Base-by-base conservation (phyloP, 1,140 invertebrate genomes). In the Ectropis grisescens region DNA sequence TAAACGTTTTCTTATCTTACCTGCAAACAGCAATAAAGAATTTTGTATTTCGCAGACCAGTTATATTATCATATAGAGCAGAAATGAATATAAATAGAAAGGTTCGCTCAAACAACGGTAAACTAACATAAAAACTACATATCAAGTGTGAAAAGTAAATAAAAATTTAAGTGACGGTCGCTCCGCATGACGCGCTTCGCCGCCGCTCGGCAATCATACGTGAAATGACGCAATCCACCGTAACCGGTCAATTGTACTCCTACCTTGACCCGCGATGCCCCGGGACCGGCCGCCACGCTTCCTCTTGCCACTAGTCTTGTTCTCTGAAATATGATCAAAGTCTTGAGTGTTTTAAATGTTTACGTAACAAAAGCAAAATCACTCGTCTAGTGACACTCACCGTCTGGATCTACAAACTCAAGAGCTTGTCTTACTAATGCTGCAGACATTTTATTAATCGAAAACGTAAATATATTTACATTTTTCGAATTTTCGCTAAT, bases 361-460 rank as follows among this genome's bases (percentile, higher is more conserved):
- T 4, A 22, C 19, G 19, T 22, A 22, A 22, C 9, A 22, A 5
- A 22, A 22, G 4, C 9, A 22, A 22, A 22, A 22, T 22, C 4
- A 22, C 9, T 3, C 10, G 16, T 26, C n/a, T 4, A n/a, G 10
- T 7, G 6, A n/a, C 4, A 10, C 35, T 33, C 52, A 68, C 71
- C 72, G 54, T 80, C 69, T 39, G 53, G 62, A 52, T 83, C 78
- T 22, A 84, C 78, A 34, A 84, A 57, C 62, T 68, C 69, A 40
- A 83, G 62, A 34, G 68, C 78, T 47, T 83, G 68, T 38, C 70
- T 59, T 7, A 84, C 64, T 64, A 83, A 54, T 19, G 79, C 70
- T 48, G 79, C 71, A 69, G 79, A 82, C 79, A 84, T 83, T 67
- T 67, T 74, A 67, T 41, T 50, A n/a, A n/a, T n/a, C n/a, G n/a